phyloP scores from a whole-genome alignment of 2,888 invertebrate genomes.

The Athalia circularis region DNA sequence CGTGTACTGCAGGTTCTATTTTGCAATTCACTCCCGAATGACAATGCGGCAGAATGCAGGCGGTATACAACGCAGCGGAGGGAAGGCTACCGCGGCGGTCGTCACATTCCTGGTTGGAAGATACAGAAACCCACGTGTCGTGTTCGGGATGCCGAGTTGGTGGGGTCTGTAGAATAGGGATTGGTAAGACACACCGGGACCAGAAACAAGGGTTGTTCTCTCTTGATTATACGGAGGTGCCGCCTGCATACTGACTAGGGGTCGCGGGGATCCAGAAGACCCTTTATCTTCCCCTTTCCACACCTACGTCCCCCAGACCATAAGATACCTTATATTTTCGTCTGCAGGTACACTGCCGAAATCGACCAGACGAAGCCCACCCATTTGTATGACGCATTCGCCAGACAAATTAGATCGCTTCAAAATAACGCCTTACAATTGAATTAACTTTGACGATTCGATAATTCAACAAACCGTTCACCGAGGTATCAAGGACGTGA shows the following conservation, averaged over 20 bases:
- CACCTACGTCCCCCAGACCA: background rate
- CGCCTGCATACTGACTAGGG: slow-evolving; percentile 46
- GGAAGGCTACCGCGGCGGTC: too few species aligned
- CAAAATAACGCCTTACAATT: slow-evolving; percentile 8
- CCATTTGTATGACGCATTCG: slow-evolving; percentile 1
- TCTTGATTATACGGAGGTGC: slow-evolving; percentile 42
- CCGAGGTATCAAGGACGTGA: background rate
- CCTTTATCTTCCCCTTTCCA: slow-evolving; percentile 21
- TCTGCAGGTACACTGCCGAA: slow-evolving; percentile 11
- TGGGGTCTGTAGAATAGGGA: slow-evolving; percentile 32
- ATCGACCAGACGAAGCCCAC: slow-evolving; percentile 37
- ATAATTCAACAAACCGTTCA: background rate
- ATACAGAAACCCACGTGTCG: slow-evolving; percentile 32
- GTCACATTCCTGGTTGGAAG: background rate
- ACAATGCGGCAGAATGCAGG: too few species aligned
- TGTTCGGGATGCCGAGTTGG: slow-evolving; percentile 15
- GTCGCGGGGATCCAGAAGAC: slow-evolving; percentile 28
- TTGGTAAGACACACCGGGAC: slow-evolving; percentile 43
- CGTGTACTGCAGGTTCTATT: background rate
- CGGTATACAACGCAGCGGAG: too few species aligned
- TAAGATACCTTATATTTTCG: slow-evolving; percentile 16
- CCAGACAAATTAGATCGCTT: slow-evolving; percentile 10
- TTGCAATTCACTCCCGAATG: slow-evolving; percentile 1
- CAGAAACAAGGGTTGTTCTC: slow-evolving; percentile 46
- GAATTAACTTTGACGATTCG: background rate